Evolutionary conservation across 2,888 invertebrate genomes (phyloP).

Genomic region (Heliconius charithonia): DNA sequence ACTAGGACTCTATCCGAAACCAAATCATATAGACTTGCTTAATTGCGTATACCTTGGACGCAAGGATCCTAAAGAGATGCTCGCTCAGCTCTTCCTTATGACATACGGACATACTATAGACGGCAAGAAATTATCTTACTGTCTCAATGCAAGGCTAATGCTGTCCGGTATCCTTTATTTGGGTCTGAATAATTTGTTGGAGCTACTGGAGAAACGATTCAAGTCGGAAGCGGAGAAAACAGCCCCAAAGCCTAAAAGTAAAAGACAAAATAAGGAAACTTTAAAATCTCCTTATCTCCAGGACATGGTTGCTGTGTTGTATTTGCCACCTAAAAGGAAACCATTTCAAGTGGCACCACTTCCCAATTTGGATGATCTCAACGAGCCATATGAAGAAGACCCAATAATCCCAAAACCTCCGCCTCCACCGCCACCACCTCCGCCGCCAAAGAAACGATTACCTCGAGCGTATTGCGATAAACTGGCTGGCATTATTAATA

Average conservation of each 20-base stretch:
- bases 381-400: constrained; percentile 69
- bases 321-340: constrained; percentile 56
- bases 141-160: constrained; percentile 67
- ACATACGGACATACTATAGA: constrained; percentile 65
- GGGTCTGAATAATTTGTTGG: constrained; percentile 63
- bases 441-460: constrained; percentile 68
- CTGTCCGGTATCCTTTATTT: constrained; percentile 71
- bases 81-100: constrained; percentile 66
- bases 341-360: constrained; percentile 60
- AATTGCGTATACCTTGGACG: constrained; percentile 63
- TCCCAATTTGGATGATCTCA: constrained; percentile 68
- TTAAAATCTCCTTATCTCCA: constrained; percentile 69
- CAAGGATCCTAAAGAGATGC: constrained; percentile 69
- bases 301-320: constrained; percentile 62
- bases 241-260: constrained; percentile 52
- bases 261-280: constrained; percentile 54
- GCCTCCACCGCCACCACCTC: constrained; percentile 66
- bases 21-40: constrained; percentile 63
- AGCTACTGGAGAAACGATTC: constrained; percentile 62
- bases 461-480: constrained; percentile 64
- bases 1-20: constrained; percentile 67
- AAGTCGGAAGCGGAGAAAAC: constrained; percentile 54
- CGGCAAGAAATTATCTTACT: constrained; percentile 61
- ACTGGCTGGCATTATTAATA: constrained; percentile 61
- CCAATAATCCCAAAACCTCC: constrained; percentile 60